Base-by-base conservation (phyloP, 2,797 vertebrate species). In the Acipenser ruthenus region DNA sequence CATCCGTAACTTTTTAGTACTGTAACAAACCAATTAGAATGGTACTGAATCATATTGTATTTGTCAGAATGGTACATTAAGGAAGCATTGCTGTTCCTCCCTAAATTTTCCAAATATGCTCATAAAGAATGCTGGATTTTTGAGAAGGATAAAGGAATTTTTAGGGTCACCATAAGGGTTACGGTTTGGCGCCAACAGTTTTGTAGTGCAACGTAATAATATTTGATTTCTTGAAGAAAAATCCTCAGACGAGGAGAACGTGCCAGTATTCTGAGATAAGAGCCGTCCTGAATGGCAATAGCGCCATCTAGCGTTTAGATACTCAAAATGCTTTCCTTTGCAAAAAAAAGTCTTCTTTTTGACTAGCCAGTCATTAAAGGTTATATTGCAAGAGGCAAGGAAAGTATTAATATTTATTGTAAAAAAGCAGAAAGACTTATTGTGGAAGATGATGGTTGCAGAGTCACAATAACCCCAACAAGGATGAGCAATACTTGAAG, bases 271-370 rank as follows among this genome's bases (percentile, higher is more conserved):
- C 23, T 37, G 23, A 3, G 23, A 37, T 37, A 23, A 3, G 23
- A 37, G 23, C 1, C 60, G 3, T 58, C 2, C 7, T 12, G 12
- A 74, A 53, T 47, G 8, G 23, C 23, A 69, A 64, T 81, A 48
- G 71, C 76, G 79, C 83, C 81, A 80, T 78, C 84, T 84, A 80
- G 82, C 79, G 80, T 37, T 3, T 37, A 37, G 4, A 37, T 37
- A 37, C 4, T 37, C 23, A 37, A 37, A 37, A 37, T 37, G 23
- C 23, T 37, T 37, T 37, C 2, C 23, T 37, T 37, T 37, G 23
- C 23, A 37, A 37, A 37, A 23, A 23, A 37, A 37, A 37, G 23
- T 37, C 23, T 3, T 37, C 23, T 37, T 3, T 37, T 37, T 37
- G 23, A 37, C 2, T 37, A 37, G 23, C 23, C 23, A 37, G 23